phyloP scores from a whole-genome alignment of 2,888 invertebrate species.

The Argynnis bischoffii region DNA sequence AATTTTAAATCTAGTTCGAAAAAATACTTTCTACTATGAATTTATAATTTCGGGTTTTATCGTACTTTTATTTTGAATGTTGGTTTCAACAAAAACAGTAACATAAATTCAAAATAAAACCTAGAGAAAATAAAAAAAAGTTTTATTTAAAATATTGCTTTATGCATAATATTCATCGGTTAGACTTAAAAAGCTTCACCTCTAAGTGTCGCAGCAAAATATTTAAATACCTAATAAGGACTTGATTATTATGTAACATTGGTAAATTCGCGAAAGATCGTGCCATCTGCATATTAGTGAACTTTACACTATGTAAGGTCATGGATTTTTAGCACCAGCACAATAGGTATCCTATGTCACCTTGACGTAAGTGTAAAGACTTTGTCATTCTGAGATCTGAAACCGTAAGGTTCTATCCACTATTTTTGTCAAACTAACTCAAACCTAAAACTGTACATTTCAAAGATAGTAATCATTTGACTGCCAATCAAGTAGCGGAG shows the following conservation, averaged over 20 bases:
- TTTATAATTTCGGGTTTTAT: too few species aligned
- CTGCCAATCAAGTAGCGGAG: conserved; percentile 43
- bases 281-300: conserved; percentile 69
- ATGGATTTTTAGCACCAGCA: conserved; percentile 77
- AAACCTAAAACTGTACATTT: conserved; percentile 46
- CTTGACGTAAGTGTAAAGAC: conserved; percentile 71
- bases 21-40: too few species aligned
- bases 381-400: conserved; percentile 49
- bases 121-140: too few species aligned
- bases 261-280: conserved; percentile 45
- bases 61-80: too few species aligned
- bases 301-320: conserved; percentile 79
- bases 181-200: too few species aligned
- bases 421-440: conserved; percentile 40
- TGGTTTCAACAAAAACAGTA: too few species aligned
- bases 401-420: conserved; percentile 46
- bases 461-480: conserved; percentile 52
- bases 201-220: neutral
- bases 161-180: too few species aligned
- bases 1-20: neutral
- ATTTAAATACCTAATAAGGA: neutral
- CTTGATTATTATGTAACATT: conserved; percentile 6
- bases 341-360: conserved; percentile 77
- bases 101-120: too few species aligned
- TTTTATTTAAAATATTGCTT: too few species aligned